phyloP scores from a whole-genome alignment of 2,888 invertebrate genomes.

The Oxytorus armatus region DNA sequence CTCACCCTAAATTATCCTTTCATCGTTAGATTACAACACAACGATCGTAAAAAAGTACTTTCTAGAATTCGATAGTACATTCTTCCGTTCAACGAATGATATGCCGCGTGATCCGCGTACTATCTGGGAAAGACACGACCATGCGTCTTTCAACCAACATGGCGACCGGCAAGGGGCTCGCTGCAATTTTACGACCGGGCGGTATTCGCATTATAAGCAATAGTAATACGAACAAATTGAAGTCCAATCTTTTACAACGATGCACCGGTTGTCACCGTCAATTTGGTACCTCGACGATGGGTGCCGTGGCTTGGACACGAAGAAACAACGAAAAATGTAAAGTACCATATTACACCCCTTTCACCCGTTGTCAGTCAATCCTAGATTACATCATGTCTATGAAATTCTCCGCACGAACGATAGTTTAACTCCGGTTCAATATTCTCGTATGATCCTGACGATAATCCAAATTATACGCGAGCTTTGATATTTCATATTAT shows the following conservation, averaged over 20 bases:
- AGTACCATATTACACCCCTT: conserved; percentile 46
- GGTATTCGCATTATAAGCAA: conserved; percentile 79
- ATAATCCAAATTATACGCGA: neutral
- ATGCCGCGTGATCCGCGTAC: conserved; percentile 12
- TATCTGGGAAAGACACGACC: conserved; percentile 60
- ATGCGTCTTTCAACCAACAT: conserved; percentile 81
- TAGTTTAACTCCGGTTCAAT: conserved; percentile 19
- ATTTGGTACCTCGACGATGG: conserved; percentile 70
- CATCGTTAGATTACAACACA: neutral
- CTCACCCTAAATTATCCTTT: neutral
- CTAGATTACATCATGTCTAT: conserved; percentile 79
- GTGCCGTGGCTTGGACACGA: conserved; percentile 76
- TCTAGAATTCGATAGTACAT: neutral
- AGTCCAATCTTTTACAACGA: conserved; percentile 71
- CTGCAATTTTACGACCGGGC: conserved; percentile 81
- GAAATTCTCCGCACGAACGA: conserved; percentile 19
- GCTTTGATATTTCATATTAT: conserved; percentile 7
- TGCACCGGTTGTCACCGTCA: conserved; percentile 75
- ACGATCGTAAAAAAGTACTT: neutral
- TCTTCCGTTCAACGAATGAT: neutral
- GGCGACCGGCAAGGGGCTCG: conserved; percentile 84
- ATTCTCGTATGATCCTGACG: conserved; percentile 1
- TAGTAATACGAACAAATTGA: conserved; percentile 77
- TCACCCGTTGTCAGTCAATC: conserved; percentile 27
- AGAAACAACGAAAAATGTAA: conserved; percentile 79